Conservation (phyloP, 2,113 vertebrate genomes). For the Bubo blakistoni region DNA sequence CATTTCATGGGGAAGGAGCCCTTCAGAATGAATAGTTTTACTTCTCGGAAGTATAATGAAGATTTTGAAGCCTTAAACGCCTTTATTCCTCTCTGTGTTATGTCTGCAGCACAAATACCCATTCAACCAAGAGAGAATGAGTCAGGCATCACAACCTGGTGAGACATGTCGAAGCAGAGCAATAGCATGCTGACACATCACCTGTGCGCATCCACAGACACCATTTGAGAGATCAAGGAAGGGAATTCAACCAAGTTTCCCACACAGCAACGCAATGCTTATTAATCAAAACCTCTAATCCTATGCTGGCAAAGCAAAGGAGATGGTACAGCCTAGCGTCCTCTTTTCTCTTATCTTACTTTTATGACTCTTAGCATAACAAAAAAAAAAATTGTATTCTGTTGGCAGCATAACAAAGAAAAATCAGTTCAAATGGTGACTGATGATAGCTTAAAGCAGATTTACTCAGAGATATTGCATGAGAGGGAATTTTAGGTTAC, state of each 20-base stretch:
- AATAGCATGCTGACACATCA: neutral
- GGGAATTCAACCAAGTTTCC: conserved; percentile 7
- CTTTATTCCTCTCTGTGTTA: conserved; percentile 2
- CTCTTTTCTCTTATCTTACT: conserved; percentile 18
- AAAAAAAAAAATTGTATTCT: neutral
- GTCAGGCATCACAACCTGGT: conserved; percentile 13
- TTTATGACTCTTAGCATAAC: neutral
- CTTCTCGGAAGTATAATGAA: conserved; percentile 6
- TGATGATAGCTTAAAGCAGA: conserved; percentile 42
- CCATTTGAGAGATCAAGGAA: neutral
- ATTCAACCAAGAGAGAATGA: neutral
- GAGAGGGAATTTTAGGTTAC: conserved; percentile 38
- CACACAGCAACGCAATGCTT: neutral
- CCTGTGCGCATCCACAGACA: neutral
- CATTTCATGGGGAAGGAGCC: neutral
- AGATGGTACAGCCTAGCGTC: neutral
- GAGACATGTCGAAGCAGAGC: neutral
- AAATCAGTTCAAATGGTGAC: conserved; percentile 42
- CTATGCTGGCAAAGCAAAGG: neutral
- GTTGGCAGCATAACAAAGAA: conserved; percentile 42
- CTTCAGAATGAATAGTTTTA: conserved; percentile 10
- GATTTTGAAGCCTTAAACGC: neutral
- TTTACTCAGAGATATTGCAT: conserved; percentile 21
- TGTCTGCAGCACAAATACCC: neutral
- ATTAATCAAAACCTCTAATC: conserved; percentile 33